Evolutionary conservation across 2,113 vertebrate genomes (phyloP).

Genomic region (Pavo muticus): DNA sequence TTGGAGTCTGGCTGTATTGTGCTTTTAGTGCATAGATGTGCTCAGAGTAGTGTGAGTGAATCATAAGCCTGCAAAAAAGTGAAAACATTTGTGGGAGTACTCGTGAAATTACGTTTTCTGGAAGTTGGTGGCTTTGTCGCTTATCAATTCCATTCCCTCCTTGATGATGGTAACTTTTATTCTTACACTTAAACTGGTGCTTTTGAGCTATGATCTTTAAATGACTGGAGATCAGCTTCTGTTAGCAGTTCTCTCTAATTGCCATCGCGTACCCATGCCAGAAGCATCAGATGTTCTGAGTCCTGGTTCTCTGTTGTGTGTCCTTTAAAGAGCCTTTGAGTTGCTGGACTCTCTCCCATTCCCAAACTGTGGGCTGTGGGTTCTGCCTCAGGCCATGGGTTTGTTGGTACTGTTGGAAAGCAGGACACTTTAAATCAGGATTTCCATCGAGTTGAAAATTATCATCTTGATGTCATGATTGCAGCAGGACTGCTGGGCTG

Average conservation of each 20-base stretch:
- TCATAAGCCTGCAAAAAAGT: neutral
- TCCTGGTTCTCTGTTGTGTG: fast-evolving
- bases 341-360: neutral
- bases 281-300: neutral
- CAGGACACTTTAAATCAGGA: neutral
- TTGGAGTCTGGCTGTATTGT: fast-evolving
- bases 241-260: neutral
- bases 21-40: neutral
- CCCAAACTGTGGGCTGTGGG: fast-evolving
- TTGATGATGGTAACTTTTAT: neutral
- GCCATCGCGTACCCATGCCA: fast-evolving
- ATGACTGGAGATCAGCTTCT: neutral
- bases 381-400: neutral
- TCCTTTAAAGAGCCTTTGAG: neutral
- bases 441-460: neutral
- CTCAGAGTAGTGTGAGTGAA: neutral
- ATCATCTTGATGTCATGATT: neutral
- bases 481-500: neutral
- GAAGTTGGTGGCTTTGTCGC: fast-evolving
- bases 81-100: neutral
- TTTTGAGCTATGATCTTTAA: neutral
- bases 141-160: neutral
- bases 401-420: neutral
- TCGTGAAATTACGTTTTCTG: neutral
- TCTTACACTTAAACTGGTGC: neutral